phyloP scores from a whole-genome alignment of 2,113 vertebrate species.

The Pygathrix nemaeus region DNA sequence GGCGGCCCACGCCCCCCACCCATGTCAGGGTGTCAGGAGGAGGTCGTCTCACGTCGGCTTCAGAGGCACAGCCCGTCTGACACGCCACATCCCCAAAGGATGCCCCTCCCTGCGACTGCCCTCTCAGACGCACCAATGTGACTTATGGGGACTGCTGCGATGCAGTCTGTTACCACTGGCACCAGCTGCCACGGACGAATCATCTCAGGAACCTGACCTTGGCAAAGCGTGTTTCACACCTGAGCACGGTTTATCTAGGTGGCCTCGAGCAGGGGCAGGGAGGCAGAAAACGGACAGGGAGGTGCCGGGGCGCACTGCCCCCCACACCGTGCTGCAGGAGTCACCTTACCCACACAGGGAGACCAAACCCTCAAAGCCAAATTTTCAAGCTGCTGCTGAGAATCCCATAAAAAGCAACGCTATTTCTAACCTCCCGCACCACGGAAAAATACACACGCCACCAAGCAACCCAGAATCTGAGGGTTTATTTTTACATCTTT shows the following conservation, averaged over 20 bases:
- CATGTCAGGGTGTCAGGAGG: neutral
- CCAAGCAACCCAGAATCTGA: conserved; percentile 61
- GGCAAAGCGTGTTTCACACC: conserved; percentile 85
- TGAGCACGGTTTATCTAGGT: conserved; percentile 78
- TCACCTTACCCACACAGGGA: neutral
- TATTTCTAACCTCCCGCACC: conserved; percentile 69
- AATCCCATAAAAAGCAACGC: conserved; percentile 72
- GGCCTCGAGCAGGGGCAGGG: conserved; percentile 71
- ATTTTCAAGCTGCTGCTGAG: conserved; percentile 59
- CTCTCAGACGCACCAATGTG: conserved; percentile 80
- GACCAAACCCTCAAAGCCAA: neutral
- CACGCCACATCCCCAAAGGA: conserved; percentile 52
- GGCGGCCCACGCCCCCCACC: accelerated
- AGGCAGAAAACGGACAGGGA: conserved; percentile 46
- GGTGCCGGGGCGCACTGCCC: conserved; percentile 43
- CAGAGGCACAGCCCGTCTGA: conserved; percentile 69
- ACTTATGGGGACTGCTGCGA: conserved; percentile 83
- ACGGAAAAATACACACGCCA: conserved; percentile 56
- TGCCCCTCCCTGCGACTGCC: conserved; percentile 68
- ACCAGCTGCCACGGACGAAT: conserved; percentile 82
- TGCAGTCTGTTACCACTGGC: conserved; percentile 86
- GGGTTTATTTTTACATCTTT: conserved; percentile 70
- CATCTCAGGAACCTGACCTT: conserved; percentile 86
- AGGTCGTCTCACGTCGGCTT: neutral
- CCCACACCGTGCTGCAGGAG: neutral